A percentile compares a stretch with the other conserved stretches of the same genome.
Conservation (phyloP, 1,140 invertebrate species). For the Globodera rostochiensis region DNA sequence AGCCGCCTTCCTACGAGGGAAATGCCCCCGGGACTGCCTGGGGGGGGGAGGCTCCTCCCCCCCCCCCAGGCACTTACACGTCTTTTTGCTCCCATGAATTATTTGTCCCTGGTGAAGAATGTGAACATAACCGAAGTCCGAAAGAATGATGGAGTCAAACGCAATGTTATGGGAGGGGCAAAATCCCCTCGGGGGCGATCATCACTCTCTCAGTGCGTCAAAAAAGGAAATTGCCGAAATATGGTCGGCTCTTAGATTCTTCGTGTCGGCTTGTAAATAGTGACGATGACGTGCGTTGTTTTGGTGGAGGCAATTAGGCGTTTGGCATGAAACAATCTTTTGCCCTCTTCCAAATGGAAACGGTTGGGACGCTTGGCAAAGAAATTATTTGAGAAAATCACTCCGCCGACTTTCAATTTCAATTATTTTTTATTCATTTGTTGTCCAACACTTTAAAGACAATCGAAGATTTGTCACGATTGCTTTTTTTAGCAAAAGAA, state of each 20-base stretch:
- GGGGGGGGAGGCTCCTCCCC: background rate
- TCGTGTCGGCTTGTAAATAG: background rate
- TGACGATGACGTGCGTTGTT: background rate
- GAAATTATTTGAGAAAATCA: background rate
- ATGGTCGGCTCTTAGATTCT: background rate
- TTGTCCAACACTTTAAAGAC: background rate
- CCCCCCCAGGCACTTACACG: background rate
- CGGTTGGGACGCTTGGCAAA: no score
- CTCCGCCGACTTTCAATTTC: background rate
- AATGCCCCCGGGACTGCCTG: background rate
- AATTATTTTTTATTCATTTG: background rate
- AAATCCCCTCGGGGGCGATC: conserved; percentile 8
- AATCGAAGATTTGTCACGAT: no score
- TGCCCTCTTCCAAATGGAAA: no score
- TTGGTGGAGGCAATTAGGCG: background rate
- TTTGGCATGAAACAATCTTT: background rate
- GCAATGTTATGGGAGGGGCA: background rate
- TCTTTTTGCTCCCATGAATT: conserved; percentile 5
- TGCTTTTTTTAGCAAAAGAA: no score
- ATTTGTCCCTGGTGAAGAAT: background rate
- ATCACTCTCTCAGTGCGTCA: background rate
- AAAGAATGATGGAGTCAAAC: conserved; percentile 9
- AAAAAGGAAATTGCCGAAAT: background rate
- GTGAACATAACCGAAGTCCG: conserved; percentile 3
- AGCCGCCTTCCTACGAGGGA: background rate